phyloP scores from a whole-genome alignment of 1,140 invertebrate genomes.

The Cepaea nemoralis region DNA sequence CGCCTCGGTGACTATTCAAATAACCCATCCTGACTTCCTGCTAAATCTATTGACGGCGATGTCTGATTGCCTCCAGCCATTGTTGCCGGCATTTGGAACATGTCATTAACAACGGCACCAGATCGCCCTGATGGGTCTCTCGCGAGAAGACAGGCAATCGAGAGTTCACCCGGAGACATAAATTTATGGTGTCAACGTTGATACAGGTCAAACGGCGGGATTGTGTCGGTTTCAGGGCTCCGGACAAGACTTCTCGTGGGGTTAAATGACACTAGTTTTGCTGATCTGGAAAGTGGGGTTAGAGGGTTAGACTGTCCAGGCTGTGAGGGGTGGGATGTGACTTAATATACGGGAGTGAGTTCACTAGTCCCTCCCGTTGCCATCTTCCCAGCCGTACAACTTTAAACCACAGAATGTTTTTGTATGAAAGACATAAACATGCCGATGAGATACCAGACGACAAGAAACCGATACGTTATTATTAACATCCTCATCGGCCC shows the following conservation, averaged over 20 bases:
- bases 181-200: not conserved
- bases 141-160: slow-evolving; percentile 1
- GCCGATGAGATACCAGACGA: too few species aligned
- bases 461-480: too few species aligned
- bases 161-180: not conserved
- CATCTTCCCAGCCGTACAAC: too few species aligned
- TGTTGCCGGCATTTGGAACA: not conserved
- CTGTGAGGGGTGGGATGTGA: not conserved
- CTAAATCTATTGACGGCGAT: too few species aligned
- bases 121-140: not conserved
- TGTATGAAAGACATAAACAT: too few species aligned
- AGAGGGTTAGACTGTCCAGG: not conserved
- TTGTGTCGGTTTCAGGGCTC: not conserved
- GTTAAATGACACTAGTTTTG: not conserved
- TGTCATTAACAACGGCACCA: not conserved
- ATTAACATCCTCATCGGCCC: too few species aligned
- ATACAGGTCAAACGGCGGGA: not conserved
- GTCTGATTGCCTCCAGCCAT: not conserved
- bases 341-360: too few species aligned
- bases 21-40: too few species aligned
- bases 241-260: not conserved
- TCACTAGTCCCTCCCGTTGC: too few species aligned
- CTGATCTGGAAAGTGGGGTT: not conserved
- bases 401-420: too few species aligned
- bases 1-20: too few species aligned